phyloP scores from a whole-genome alignment of 2,888 invertebrate species.

The Creontiades dilutus region DNA sequence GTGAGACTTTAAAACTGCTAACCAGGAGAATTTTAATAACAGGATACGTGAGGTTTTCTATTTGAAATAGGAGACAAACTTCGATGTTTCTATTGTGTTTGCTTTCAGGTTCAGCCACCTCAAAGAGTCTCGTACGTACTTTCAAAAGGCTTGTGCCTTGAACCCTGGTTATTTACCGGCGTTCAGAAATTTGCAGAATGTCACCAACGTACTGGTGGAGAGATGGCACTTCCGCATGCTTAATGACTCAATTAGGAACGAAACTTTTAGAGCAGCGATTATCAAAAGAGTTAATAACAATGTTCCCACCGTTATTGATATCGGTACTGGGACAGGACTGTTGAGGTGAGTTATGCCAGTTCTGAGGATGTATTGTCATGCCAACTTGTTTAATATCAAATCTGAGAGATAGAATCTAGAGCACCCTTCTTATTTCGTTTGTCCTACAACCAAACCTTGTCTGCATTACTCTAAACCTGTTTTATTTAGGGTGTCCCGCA shows the following conservation, averaged over 20 bases:
- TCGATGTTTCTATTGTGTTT: neutral
- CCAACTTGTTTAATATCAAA: too few species aligned
- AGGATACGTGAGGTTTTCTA: too few species aligned
- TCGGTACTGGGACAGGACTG: slow-evolving; percentile 89
- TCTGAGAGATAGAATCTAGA: too few species aligned
- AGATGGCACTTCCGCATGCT: slow-evolving; percentile 92
- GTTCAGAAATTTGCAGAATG: slow-evolving; percentile 84
- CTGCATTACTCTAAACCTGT: too few species aligned
- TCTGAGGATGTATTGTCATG: too few species aligned
- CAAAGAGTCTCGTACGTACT: slow-evolving; percentile 81
- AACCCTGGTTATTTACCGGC: slow-evolving; percentile 81
- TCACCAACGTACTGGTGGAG: slow-evolving; percentile 85
- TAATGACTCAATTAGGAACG: slow-evolving; percentile 86
- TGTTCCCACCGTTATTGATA: slow-evolving; percentile 82
- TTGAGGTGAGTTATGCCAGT: slow-evolving; percentile 79
- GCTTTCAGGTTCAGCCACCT: slow-evolving; percentile 80
- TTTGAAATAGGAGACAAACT: neutral
- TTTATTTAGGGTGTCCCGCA: too few species aligned
- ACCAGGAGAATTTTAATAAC: too few species aligned
- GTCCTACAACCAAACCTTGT: too few species aligned
- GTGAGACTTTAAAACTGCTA: too few species aligned
- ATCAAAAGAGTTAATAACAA: slow-evolving; percentile 80
- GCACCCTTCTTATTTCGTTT: too few species aligned
- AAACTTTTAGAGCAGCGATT: slow-evolving; percentile 84
- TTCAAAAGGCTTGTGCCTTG: slow-evolving; percentile 80